phyloP scores from a whole-genome alignment of 1,140 invertebrate genomes.

The Drosophila sp. region DNA sequence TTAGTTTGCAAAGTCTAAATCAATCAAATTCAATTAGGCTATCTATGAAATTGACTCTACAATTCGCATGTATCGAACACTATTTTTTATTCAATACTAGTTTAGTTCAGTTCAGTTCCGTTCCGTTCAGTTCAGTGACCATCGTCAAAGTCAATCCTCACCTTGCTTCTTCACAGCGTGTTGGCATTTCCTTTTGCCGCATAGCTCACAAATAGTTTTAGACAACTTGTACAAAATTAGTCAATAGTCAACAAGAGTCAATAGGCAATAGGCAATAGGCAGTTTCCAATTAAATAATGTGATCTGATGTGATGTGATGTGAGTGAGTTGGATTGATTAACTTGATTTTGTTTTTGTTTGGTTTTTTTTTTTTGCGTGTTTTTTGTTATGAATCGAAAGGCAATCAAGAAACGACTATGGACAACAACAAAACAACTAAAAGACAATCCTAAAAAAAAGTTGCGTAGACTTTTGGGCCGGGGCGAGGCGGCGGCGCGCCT shows the following conservation, averaged over 20 bases:
- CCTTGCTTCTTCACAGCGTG: slow-evolving; percentile 15
- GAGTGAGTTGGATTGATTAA: slow-evolving; percentile 61
- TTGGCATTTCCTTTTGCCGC: slow-evolving; percentile 55
- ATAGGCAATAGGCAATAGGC: slow-evolving; percentile 4
- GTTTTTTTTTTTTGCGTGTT: not conserved
- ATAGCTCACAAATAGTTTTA: slow-evolving; percentile 16
- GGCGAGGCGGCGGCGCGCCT: slow-evolving; percentile 33
- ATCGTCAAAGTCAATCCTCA: slow-evolving; percentile 10
- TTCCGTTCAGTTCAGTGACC: slow-evolving; percentile 25
- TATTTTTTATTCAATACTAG: too few species aligned
- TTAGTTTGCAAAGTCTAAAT: too few species aligned
- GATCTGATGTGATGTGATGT: slow-evolving; percentile 20
- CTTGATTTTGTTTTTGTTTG: slow-evolving; percentile 17
- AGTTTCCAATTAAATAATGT: slow-evolving; percentile 74
- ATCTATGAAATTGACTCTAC: too few species aligned
- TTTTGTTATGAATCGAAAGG: slow-evolving; percentile 23
- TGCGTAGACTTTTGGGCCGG: slow-evolving; percentile 28
- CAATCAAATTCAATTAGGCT: too few species aligned
- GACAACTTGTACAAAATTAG: slow-evolving; percentile 14
- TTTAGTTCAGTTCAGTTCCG: too few species aligned
- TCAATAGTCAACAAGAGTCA: slow-evolving; percentile 34
- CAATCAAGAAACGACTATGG: slow-evolving; percentile 34
- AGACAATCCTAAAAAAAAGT: slow-evolving; percentile 38
- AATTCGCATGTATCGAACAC: too few species aligned
- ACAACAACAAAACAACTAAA: not conserved